Evolutionary conservation across 2,888 invertebrate genomes (phyloP).

Genomic region (Fragum whitleyi): DNA sequence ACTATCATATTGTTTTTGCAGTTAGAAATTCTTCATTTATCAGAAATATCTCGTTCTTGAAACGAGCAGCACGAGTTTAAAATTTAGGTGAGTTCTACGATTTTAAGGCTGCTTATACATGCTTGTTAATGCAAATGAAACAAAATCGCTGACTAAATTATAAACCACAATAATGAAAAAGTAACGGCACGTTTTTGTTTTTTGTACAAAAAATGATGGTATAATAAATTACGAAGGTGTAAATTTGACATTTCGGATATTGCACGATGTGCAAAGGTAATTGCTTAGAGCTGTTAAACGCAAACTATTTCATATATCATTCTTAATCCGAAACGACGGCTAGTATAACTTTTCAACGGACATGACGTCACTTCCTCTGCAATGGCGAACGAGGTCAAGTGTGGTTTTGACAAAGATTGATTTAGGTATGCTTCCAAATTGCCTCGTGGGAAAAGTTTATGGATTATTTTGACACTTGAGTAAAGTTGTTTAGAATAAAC

Average conservation of each 20-base stretch:
- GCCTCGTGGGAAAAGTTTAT: not conserved
- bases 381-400: conserved; percentile 1
- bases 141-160: not conserved
- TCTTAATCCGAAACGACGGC: not conserved
- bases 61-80: no score
- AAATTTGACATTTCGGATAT: conserved; percentile 1
- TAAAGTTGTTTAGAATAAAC: not conserved
- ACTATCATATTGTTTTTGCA: no score
- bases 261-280: not conserved
- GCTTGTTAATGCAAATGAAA: no score
- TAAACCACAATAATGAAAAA: not conserved
- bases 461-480: not conserved
- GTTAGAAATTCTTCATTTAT: no score
- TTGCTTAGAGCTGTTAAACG: not conserved
- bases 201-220: not conserved
- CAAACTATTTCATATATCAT: not conserved
- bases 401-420: not conserved
- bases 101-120: no score
- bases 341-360: not conserved
- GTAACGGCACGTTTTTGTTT: not conserved
- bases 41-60: no score
- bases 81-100: no score
- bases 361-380: conserved; percentile 12
- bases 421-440: not conserved
- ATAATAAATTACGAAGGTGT: not conserved